Conservation (phyloP, 2,888 invertebrate genomes). For the Geophilus truncorum region DNA sequence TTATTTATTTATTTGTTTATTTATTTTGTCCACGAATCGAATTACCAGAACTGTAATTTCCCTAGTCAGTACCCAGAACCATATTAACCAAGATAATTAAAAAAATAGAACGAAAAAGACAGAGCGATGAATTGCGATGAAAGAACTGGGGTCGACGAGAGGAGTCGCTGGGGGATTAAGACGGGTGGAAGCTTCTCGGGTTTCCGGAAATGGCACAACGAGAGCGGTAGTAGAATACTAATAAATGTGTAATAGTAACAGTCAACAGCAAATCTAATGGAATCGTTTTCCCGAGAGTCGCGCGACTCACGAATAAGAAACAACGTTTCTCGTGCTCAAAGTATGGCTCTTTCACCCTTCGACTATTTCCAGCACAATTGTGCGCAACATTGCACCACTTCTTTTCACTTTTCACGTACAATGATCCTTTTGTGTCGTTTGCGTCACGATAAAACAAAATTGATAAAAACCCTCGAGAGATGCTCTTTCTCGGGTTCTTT, state of each 20-base stretch:
- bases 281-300: not conserved
- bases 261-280: not conserved
- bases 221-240: not conserved
- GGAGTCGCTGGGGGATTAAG: not conserved
- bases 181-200: not conserved
- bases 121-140: too few species aligned
- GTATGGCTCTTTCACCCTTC: not conserved
- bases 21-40: too few species aligned
- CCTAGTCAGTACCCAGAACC: too few species aligned
- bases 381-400: too few species aligned
- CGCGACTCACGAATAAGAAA: not conserved
- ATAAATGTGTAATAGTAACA: conserved; percentile 4
- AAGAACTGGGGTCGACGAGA: too few species aligned
- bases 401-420: too few species aligned
- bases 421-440: too few species aligned
- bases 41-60: too few species aligned
- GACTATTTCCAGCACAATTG: not conserved
- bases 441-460: too few species aligned
- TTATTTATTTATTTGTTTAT: too few species aligned
- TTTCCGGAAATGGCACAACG: not conserved
- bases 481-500: too few species aligned
- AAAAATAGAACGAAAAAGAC: not conserved
- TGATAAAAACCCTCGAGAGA: too few species aligned
- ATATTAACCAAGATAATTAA: not conserved
- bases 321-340: not conserved